A percentile compares a stretch with the other conserved stretches of the same genome.
Conservation (phyloP, 2,113 vertebrate species). For the Protobothrops mucrosquamatus region DNA sequence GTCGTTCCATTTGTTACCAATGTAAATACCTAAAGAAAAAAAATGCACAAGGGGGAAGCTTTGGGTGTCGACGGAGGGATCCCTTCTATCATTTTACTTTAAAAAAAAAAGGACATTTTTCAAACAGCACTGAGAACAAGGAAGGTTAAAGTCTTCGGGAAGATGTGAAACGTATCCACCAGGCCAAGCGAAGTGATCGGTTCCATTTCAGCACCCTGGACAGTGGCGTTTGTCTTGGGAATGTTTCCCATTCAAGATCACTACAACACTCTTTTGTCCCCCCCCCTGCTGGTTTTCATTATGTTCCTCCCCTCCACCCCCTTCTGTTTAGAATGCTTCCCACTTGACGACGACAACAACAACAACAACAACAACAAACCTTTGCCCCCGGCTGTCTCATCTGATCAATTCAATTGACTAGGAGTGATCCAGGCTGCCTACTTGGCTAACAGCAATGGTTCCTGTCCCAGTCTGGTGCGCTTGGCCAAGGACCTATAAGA, state of each 20-base stretch:
- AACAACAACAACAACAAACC: conserved; percentile 36
- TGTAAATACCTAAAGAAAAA: neutral
- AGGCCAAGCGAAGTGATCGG: neutral
- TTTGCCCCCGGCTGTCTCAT: conserved; percentile 48
- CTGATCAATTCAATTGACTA: conserved; percentile 43
- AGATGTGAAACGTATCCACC: neutral
- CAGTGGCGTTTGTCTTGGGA: neutral
- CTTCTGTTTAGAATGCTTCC: neutral
- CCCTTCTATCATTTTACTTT: neutral
- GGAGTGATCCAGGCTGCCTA: conserved; percentile 32
- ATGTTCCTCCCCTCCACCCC: conserved; percentile 1
- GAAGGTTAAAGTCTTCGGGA: neutral
- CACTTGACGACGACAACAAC: conserved; percentile 52
- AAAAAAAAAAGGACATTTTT: too few species aligned
- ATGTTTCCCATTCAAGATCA: neutral
- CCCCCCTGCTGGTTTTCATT: neutral
- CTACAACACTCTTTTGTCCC: neutral
- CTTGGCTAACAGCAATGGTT: conserved; percentile 37
- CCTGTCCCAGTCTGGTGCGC: conserved; percentile 14
- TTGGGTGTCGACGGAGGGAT: neutral
- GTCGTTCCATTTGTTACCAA: neutral
- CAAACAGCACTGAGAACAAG: neutral
- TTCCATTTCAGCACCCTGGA: neutral
- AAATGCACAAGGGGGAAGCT: too few species aligned
- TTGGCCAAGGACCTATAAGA: conserved; percentile 3